A percentile compares a stretch with the other conserved stretches of the same genome.
Evolutionary conservation across 2,113 vertebrate genomes (phyloP).

Genomic region (Piprites chloris): DNA sequence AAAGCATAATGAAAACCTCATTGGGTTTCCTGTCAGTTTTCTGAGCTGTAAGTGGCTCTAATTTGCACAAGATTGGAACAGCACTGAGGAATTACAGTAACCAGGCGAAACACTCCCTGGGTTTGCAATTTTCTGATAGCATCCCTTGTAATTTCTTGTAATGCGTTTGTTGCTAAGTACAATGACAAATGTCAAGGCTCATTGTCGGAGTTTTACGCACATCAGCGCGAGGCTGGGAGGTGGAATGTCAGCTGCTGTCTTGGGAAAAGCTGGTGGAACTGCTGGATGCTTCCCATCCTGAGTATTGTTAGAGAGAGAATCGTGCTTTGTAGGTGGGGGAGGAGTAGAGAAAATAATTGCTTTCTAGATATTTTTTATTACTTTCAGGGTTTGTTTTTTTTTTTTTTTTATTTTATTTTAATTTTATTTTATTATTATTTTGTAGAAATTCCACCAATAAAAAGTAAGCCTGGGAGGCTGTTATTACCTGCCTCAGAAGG

Average conservation of each 20-base stretch:
- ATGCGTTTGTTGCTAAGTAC: conserved; percentile 51
- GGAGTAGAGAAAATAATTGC: not conserved
- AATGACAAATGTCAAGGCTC: conserved; percentile 65
- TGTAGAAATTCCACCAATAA: not conserved
- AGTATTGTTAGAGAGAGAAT: not conserved
- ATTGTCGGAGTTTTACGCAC: not conserved
- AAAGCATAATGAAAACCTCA: conserved; percentile 72
- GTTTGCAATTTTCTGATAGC: conserved; percentile 81
- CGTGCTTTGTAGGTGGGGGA: not conserved
- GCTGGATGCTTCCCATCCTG: not conserved
- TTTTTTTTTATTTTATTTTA: not conserved
- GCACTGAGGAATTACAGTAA: conserved; percentile 78
- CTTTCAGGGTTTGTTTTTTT: not conserved
- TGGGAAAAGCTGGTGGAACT: not conserved
- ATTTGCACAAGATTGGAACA: conserved; percentile 76
- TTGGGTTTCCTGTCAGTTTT: conserved; percentile 70
- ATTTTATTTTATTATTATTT: not conserved
- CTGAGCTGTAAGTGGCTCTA: conserved; percentile 73
- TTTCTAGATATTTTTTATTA: not conserved
- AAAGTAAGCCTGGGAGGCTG: not conserved
- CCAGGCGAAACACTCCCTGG: conserved; percentile 72
- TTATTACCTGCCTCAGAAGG: too few species aligned
- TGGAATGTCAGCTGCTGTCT: conserved; percentile 7
- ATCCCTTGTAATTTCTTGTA: conserved; percentile 78
- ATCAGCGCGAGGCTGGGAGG: not conserved